phyloP scores from a whole-genome alignment of 2,888 invertebrate genomes.

The Ischnus inquisitorius region DNA sequence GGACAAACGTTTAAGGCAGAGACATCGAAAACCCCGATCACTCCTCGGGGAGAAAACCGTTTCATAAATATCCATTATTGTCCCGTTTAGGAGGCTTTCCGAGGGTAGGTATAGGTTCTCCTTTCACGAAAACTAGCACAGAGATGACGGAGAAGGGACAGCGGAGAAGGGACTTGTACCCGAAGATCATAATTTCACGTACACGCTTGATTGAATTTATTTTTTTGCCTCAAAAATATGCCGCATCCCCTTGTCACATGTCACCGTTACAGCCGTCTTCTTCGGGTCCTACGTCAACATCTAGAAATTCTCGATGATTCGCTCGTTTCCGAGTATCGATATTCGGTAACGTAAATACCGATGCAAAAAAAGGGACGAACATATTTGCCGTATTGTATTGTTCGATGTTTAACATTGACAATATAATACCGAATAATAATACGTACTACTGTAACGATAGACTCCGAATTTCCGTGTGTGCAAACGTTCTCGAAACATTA shows the following conservation, averaged over 20 bases:
- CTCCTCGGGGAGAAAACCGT: constrained; percentile 58
- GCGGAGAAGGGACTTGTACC: constrained; percentile 17
- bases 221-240: constrained; percentile 63
- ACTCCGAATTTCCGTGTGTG: constrained; percentile 3
- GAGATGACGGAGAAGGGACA: background rate
- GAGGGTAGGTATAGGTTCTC: constrained; percentile 30
- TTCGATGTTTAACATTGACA: constrained; percentile 40
- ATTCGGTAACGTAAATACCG: constrained; percentile 42
- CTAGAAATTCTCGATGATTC: constrained; percentile 28
- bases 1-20: constrained; percentile 68
- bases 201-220: constrained; percentile 60
- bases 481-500: constrained; percentile 2
- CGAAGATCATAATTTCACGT: constrained; percentile 74
- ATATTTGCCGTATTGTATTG: constrained; percentile 42
- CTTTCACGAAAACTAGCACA: constrained; percentile 33
- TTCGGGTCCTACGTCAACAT: constrained; percentile 61
- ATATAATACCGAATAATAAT: constrained; percentile 40
- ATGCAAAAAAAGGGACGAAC: constrained; percentile 22
- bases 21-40: constrained; percentile 51
- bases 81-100: constrained; percentile 68
- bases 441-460: constrained; percentile 11
- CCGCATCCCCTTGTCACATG: constrained; percentile 70
- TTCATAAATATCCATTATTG: constrained; percentile 80
- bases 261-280: constrained; percentile 51
- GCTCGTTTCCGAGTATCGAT: constrained; percentile 35